These are phyloP conservation scores for Takifugu ocellatus DNA, from an alignment of 2,797 vertebrate genomes.

Conservation along the genomic window DNA sequence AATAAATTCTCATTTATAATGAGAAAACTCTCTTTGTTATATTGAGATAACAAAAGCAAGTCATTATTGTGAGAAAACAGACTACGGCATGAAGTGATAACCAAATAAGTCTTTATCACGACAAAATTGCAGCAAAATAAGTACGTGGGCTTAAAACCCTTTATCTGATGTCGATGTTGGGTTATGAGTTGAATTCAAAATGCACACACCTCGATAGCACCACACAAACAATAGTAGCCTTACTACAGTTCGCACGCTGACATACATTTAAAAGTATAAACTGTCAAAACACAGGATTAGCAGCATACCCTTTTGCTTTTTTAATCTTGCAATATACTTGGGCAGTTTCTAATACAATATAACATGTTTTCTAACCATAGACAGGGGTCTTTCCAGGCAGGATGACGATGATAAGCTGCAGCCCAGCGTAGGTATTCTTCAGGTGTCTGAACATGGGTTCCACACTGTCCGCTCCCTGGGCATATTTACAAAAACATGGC, in stretches of 20 bases:
- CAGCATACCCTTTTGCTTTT: background rate
- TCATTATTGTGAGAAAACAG: too few species aligned
- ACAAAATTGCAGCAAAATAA: too few species aligned
- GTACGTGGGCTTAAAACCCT: too few species aligned
- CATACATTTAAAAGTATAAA: background rate
- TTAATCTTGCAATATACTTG: background rate
- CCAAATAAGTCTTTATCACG: too few species aligned
- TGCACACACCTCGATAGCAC: background rate
- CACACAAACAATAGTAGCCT: background rate
- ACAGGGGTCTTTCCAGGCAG: conserved; percentile 95
- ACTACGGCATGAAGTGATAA: too few species aligned
- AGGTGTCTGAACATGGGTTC: conserved; percentile 99
- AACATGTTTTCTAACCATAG: conserved; percentile 78
- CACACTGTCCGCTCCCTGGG: conserved; percentile 97
- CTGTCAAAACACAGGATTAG: conserved; percentile 1
- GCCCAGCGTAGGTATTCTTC: conserved; percentile 94
- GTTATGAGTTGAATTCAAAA: too few species aligned
- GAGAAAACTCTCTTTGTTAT: too few species aligned
- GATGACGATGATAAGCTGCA: conserved; percentile 98
- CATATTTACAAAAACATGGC: conserved; percentile 98
- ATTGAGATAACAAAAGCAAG: too few species aligned
- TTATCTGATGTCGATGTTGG: too few species aligned
- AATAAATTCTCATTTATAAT: too few species aligned
- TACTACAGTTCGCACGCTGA: background rate
- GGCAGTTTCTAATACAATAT: background rate